Conservation (phyloP, 2,797 vertebrate species). For the Takifugu ocellatus region DNA sequence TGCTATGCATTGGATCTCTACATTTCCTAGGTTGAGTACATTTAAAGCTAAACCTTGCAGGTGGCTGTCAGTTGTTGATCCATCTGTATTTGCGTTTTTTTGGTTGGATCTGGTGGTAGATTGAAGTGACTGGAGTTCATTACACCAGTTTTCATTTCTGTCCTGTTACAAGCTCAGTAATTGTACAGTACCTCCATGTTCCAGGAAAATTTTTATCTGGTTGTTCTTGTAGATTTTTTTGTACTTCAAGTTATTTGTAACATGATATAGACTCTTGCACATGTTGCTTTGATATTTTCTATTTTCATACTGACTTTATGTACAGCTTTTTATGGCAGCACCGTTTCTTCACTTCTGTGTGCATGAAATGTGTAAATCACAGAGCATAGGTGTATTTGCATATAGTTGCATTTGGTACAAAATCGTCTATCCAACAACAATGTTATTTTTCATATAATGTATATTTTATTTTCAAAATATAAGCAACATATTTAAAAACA, state of each 20-base stretch:
- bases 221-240: slow-evolving; percentile 69
- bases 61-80: slow-evolving; percentile 43
- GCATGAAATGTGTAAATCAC: slow-evolving; percentile 72
- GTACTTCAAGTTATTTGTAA: slow-evolving; percentile 73
- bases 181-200: slow-evolving; percentile 52
- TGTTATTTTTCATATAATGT: slow-evolving; percentile 83
- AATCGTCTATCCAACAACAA: slow-evolving; percentile 75
- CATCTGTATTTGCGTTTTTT: slow-evolving; percentile 40
- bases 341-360: slow-evolving; percentile 58
- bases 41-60: slow-evolving; percentile 48
- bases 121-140: slow-evolving; percentile 34
- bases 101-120: slow-evolving; percentile 33
- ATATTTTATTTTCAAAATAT: slow-evolving; percentile 79
- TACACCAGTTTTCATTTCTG: slow-evolving; percentile 35
- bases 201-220: slow-evolving; percentile 63
- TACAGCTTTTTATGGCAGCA: slow-evolving; percentile 72
- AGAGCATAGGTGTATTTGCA: slow-evolving; percentile 72
- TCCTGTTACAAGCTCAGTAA: slow-evolving; percentile 52
- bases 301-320: slow-evolving; percentile 80
- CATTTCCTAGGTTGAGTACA: slow-evolving; percentile 48
- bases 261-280: slow-evolving; percentile 70
- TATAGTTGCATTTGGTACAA: slow-evolving; percentile 81
- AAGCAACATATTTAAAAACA: slow-evolving; percentile 78
- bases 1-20: slow-evolving; percentile 67
- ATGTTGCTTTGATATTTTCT: slow-evolving; percentile 80